Base-by-base conservation (phyloP, 2,888 invertebrate species). In the Hyles lineata region DNA sequence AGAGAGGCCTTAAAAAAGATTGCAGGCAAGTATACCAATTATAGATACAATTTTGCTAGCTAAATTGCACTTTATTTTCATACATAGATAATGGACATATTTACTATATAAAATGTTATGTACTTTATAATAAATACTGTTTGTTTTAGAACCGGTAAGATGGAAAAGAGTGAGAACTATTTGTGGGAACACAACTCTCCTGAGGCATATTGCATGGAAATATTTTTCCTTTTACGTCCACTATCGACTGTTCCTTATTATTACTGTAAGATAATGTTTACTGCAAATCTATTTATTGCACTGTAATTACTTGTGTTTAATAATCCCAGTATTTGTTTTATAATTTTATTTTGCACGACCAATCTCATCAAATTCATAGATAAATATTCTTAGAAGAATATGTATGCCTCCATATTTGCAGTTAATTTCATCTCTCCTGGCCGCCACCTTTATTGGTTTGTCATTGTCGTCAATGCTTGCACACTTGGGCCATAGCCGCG, bases 181-280 rank as follows among this genome's bases (percentile, higher is more conserved):
- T 15, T 78, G 76, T n/a, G 58, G 76, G 17, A 77, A 79, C 15
- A 70, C 76, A 7, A 67, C 75, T 0, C 87, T 88, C 43, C 70
- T 93, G 5, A 79, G 76, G 72, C 76, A 75, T 15, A 83, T 89
- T 19, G 83, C 79, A 17, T 85, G 83, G 85, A 93, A 93, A 73
- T 91, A 87, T 76, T 77, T 83, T 3, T 77, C 84, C 0, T 93
- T 90, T 75, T 89, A 90, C 76, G 43, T 74, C 7, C 82, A 86
- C 70, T 82, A 90, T 75, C 85, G 81, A 74, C 76, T 84, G 1
- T 80, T 82, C 58, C 80, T 92, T 4, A 72, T 84, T 21, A 55
- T 90, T 0, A 91, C 89, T 77, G 90, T 92, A 77, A 82, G 78
- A 74, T 63, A 63, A 15, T 69, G 21, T 62, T 19, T 70, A 19